These are phyloP conservation scores for Anabas testudineus DNA, from an alignment of 2,797 vertebrate genomes.

Conservation along the genomic window DNA sequence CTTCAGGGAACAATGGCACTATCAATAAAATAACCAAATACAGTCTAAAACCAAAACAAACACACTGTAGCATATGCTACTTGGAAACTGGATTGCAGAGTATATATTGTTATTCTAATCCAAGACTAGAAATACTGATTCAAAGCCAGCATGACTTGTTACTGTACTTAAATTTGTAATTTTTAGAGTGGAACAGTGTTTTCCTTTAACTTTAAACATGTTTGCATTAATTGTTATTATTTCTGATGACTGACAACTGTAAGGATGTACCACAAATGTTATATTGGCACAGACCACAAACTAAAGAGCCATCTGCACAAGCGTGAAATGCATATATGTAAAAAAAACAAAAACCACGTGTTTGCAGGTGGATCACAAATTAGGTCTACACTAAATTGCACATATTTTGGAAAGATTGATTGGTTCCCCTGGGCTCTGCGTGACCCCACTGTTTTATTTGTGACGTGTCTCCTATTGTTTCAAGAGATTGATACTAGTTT, in stretches of 20 bases:
- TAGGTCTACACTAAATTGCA: constrained; percentile 6
- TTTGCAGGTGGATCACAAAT: constrained; percentile 8
- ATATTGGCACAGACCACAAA: not conserved
- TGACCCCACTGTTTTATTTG: constrained; percentile 13
- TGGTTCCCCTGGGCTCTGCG: not conserved
- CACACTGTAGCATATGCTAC: not conserved
- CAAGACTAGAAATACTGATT: constrained; percentile 12
- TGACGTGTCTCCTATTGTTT: constrained; percentile 16
- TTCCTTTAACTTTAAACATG: constrained; percentile 14
- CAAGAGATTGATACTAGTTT: constrained; percentile 11
- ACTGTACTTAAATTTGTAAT: not conserved
- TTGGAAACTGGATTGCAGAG: constrained; percentile 1
- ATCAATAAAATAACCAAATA: constrained; percentile 12
- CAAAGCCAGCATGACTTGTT: constrained; percentile 24
- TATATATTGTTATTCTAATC: constrained; percentile 15
- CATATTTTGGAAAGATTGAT: no score
- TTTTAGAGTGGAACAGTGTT: constrained; percentile 18
- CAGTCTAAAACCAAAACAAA: constrained; percentile 14
- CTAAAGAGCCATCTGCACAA: constrained; percentile 3
- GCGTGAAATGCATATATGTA: not conserved
- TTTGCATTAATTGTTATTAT: constrained; percentile 12
- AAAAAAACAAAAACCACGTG: not conserved
- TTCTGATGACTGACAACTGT: constrained; percentile 21
- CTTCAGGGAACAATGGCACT: constrained; percentile 4
- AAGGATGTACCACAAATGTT: constrained; percentile 15